These are phyloP conservation scores for Platycheirus albimanus DNA, from an alignment of 2,888 invertebrate genomes.

Conservation along the genomic window DNA sequence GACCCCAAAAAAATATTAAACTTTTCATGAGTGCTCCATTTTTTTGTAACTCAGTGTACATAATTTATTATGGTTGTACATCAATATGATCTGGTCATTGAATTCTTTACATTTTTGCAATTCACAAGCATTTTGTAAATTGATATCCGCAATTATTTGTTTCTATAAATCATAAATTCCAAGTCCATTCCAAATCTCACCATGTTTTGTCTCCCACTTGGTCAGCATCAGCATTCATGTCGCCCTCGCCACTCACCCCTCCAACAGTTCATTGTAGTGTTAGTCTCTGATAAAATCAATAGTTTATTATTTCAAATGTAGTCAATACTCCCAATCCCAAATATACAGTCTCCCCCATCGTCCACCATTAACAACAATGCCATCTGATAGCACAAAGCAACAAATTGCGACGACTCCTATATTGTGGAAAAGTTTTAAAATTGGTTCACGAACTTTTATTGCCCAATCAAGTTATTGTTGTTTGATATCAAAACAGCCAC, in stretches of 20 bases:
- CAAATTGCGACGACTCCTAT: not conserved
- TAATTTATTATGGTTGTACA: no score
- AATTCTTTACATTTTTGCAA: conserved; percentile 33
- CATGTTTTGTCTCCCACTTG: conserved; percentile 29
- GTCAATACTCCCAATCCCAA: conserved; percentile 1
- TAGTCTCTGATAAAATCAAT: conserved; percentile 34
- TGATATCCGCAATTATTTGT: conserved; percentile 56
- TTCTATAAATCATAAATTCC: conserved; percentile 41
- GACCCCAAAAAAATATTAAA: no score
- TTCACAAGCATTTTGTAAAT: conserved; percentile 53
- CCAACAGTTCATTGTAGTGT: not conserved
- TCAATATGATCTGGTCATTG: no score
- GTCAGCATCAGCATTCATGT: conserved; percentile 4
- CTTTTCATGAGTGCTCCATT: no score
- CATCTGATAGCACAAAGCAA: conserved; percentile 16
- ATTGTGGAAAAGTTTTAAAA: no score
- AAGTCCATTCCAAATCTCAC: conserved; percentile 8
- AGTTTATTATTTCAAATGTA: conserved; percentile 12
- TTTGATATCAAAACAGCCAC: not conserved
- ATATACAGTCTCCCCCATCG: not conserved
- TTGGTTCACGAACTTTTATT: conserved; percentile 14
- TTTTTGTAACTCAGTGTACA: no score
- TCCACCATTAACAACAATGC: conserved; percentile 7
- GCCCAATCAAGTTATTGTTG: conserved; percentile 18
- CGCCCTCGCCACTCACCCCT: not conserved